Evolutionary conservation across 2,888 invertebrate species (phyloP), one percentile per base, ranked within the genome.

Genomic region (Monochamus alternatus): DNA sequence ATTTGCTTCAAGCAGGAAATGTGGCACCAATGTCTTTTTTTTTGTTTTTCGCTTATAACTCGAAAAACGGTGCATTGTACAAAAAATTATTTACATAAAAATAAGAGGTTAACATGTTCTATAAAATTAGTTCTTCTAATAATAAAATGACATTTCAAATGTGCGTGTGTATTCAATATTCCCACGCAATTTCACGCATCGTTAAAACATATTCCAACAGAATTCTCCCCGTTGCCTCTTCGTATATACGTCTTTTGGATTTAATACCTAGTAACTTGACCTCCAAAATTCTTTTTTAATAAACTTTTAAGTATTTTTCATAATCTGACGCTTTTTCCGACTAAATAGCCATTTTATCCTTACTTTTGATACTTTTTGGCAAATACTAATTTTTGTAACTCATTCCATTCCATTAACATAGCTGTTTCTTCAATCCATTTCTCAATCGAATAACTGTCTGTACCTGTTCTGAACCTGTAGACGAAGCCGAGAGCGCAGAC

Each of bases 201-300:
- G 63, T 59, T 3, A 86, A 74, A 55, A 86, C 84, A 74, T 87
- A 88, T 55, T 88, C 85, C 76, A 86, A 85, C 4, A 81, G 3
- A 81, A 84, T 77, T 87, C 86, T n/a, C 83, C 81, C 31, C 73
- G 80, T 31, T 82, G 78, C 80, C 85, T 87, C 58, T 81, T 86
- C 14, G 83, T 68, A 5, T 78, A 66, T 12, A 74, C 44, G 73
- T 64, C 43, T 80, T 76, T 62, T 79, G 79, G 9, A 75, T 31
- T 10, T 55, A 8, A 22, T 73, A 78, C 79, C 79, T 82, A 66
- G 73, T 80, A 8, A 78, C 70, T 69, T 76, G 75, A 7, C 58
- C 64, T 38, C 63, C 64, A 75, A 81, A 84, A 79, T 83, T 79
- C 44, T 72, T 64, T 44, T 67, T 70, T 12, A 84, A 55, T 14